Evolutionary conservation across 2,797 vertebrate genomes (phyloP).

Genomic region (Synanceia verrucosa): DNA sequence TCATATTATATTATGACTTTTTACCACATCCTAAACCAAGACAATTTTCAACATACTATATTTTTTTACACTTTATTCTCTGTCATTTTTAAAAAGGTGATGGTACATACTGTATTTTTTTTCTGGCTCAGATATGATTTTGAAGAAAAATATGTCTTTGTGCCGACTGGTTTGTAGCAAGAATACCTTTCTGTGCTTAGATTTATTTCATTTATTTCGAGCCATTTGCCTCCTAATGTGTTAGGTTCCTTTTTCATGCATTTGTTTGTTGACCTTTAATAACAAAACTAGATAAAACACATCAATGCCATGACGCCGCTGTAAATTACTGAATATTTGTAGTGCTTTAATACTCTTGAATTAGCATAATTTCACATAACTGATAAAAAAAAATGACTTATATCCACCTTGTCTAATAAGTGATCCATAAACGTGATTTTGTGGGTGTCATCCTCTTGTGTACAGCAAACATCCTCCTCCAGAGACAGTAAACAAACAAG

Average conservation of each 20-base stretch:
- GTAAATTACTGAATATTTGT: constrained; percentile 11
- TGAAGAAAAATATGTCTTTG: background rate
- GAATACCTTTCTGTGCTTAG: background rate
- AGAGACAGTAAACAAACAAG: constrained; percentile 15
- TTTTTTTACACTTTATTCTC: no score
- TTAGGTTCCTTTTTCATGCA: background rate
- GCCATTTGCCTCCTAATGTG: background rate
- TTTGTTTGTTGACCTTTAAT: constrained; percentile 1
- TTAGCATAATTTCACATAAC: background rate
- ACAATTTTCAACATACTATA: no score
- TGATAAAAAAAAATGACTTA: constrained; percentile 21
- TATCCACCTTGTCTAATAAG: constrained; percentile 8
- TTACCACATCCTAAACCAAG: no score
- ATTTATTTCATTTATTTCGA: constrained; percentile 7
- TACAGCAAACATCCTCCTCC: no score
- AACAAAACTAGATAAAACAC: no score
- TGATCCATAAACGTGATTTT: constrained; percentile 31
- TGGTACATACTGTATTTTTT: constrained; percentile 11
- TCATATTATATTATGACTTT: no score
- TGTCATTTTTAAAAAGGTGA: constrained; percentile 5
- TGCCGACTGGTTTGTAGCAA: background rate
- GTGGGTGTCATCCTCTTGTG: constrained; percentile 17
- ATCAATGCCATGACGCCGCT: background rate
- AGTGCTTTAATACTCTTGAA: constrained; percentile 20
- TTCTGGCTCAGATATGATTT: background rate